Evolutionary conservation across 2,888 invertebrate genomes (phyloP), one percentile per base, ranked within the genome.

Genomic region (Abrostola tripartita): DNA sequence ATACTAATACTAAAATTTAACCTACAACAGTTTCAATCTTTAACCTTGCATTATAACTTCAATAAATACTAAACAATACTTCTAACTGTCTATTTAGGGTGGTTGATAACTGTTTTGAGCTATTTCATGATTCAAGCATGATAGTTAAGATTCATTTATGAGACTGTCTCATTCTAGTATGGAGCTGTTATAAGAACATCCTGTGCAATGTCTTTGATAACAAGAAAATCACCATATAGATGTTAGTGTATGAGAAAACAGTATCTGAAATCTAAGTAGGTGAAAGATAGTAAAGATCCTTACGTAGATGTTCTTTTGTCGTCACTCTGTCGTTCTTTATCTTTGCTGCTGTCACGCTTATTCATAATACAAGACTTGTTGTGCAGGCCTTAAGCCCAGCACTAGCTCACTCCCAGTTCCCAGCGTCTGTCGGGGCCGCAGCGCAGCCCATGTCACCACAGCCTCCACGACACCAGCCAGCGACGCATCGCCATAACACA

Each of bases 281-380:
- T 24, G 24, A 53, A 41, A 53, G 53, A 64, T 62, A 71, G 60
- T 56, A 50, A 67, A 60, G 50, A 35, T 76, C 52, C 95, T 94
- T 90, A 95, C 95, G 90, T 92, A 81, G 94, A 94, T 84, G 92
- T 91, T 88, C 94, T 90, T 88, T 95, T 95, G 69, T 95, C 95
- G 85, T 95, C 95, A 83, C 92, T 94, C 85, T 94, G 94, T 87
- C 95, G 94, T 90, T 95, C 95, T 86, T 95, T 94, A 70, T 94
- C 94, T 87, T 94, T 93, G 88, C 86, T 94, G 88, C 90, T 90
- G 78, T 94, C 94, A 80, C 94, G 92, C 87, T 94, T 95, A 90
- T 95, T 94, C 95, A 95, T 95, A 91, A 91, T 95, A 91, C 86
- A 88, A 89, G 87, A 84, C 87, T 85, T 87, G 85, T 81, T 85